Percentiles rank a stretch among this genome's conserved stretches.
Evolutionary conservation across 2,888 invertebrate species (phyloP).

Genomic region (Xiphydria camelus): DNA sequence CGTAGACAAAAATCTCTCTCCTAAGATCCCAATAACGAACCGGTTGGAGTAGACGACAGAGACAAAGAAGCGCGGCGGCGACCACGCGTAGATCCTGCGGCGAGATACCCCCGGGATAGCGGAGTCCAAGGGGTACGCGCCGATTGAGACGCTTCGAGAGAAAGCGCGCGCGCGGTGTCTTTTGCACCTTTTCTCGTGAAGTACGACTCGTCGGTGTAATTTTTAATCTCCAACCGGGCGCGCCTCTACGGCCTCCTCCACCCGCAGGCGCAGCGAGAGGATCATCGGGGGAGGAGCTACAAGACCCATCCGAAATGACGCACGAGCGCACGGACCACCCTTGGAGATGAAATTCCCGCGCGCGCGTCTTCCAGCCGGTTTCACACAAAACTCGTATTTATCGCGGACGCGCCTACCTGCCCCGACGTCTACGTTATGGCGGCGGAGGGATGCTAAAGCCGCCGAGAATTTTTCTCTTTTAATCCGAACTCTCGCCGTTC

Average conservation of each 20-base stretch:
- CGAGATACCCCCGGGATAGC: conserved; percentile 24
- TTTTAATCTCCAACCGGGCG: conserved; percentile 3
- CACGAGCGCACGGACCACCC: conserved; percentile 50
- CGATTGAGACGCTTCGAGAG: too few relatives aligned
- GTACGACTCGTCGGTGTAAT: conserved; percentile 38
- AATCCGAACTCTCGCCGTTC: conserved; percentile 25
- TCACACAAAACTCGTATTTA: conserved; percentile 41
- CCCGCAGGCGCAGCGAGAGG: too few relatives aligned
- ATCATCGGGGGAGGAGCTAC: conserved; percentile 34
- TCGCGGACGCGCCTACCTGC: conserved; percentile 3
- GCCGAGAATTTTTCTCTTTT: conserved; percentile 23
- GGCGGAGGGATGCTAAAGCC: conserved; percentile 13
- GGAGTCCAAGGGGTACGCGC: conserved; percentile 19
- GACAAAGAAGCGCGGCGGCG: too few relatives aligned
- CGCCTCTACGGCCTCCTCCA: too few relatives aligned
- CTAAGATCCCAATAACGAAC: too few relatives aligned
- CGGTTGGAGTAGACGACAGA: too few relatives aligned
- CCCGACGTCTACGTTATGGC: conserved; percentile 21
- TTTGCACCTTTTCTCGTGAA: conserved; percentile 38
- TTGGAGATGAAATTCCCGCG: conserved; percentile 43
- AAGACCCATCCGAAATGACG: conserved; percentile 11
- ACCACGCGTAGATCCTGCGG: conserved; percentile 19
- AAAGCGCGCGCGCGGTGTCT: too few relatives aligned
- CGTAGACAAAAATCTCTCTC: conserved; percentile 13
- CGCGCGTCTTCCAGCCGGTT: conserved; percentile 43